Evolutionary conservation across 1,140 invertebrate species (phyloP).

Genomic region (Cydia splendana): DNA sequence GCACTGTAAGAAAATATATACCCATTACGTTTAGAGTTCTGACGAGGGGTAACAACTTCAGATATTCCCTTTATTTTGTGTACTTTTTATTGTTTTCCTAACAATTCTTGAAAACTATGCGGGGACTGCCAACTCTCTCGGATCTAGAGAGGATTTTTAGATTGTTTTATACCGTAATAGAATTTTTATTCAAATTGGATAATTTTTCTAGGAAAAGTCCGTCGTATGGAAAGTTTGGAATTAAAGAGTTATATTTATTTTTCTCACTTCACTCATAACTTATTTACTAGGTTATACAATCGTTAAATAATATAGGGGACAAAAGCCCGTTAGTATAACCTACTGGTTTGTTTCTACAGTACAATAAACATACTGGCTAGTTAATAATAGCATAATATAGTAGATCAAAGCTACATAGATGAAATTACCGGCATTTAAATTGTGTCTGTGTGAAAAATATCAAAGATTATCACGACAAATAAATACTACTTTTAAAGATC

Average conservation of each 20-base stretch:
- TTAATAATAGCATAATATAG: too few species aligned
- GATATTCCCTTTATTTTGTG: conserved; percentile 5
- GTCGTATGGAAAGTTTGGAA: neutral
- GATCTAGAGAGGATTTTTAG: conserved; percentile 10
- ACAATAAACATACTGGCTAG: too few species aligned
- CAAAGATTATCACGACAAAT: too few species aligned
- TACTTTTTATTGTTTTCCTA: conserved; percentile 24
- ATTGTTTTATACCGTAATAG: conserved; percentile 2
- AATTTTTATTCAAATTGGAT: neutral
- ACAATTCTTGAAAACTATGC: conserved; percentile 26
- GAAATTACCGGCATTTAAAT: too few species aligned
- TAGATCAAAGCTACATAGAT: too few species aligned
- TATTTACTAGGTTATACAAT: too few species aligned
- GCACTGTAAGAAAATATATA: neutral
- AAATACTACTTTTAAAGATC: too few species aligned
- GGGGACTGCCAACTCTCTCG: conserved; percentile 12
- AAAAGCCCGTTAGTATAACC: too few species aligned
- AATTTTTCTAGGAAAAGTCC: neutral
- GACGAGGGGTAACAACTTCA: neutral
- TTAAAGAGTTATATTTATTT: neutral
- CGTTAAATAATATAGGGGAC: too few species aligned
- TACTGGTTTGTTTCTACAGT: too few species aligned
- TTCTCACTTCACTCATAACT: too few species aligned
- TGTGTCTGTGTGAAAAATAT: too few species aligned
- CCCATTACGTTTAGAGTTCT: neutral